Conservation (phyloP, 2,888 invertebrate species). For the Vesta saturnalis region DNA sequence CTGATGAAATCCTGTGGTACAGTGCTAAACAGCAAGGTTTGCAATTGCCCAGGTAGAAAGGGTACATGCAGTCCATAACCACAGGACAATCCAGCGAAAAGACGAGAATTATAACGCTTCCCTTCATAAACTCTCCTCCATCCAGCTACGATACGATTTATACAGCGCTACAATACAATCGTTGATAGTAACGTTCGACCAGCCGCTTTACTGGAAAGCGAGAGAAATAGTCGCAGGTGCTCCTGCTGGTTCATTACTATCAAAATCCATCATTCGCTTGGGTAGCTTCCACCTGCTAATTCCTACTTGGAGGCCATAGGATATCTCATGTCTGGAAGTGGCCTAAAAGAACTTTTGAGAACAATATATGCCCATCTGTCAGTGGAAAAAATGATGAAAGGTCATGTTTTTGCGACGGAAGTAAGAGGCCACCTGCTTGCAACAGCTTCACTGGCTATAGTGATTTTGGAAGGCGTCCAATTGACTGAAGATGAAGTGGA, state of each 20-base stretch:
- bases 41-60: neutral
- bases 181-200: neutral
- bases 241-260: neutral
- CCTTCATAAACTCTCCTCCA: neutral
- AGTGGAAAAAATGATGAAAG: neutral
- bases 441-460: too few species aligned
- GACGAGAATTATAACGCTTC: neutral
- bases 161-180: neutral
- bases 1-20: constrained; percentile 6
- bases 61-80: neutral
- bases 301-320: neutral
- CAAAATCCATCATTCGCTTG: neutral
- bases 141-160: neutral
- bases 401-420: neutral
- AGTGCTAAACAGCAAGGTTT: neutral
- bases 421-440: neutral
- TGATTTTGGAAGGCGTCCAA: neutral
- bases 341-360: neutral
- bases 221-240: neutral
- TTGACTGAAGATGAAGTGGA: neutral
- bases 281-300: neutral
- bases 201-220: neutral
- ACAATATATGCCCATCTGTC: neutral
- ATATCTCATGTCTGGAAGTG: constrained; percentile 4
- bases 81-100: neutral